Base-by-base conservation (phyloP, 1,140 invertebrate genomes). In the Drosophila bifasciata region DNA sequence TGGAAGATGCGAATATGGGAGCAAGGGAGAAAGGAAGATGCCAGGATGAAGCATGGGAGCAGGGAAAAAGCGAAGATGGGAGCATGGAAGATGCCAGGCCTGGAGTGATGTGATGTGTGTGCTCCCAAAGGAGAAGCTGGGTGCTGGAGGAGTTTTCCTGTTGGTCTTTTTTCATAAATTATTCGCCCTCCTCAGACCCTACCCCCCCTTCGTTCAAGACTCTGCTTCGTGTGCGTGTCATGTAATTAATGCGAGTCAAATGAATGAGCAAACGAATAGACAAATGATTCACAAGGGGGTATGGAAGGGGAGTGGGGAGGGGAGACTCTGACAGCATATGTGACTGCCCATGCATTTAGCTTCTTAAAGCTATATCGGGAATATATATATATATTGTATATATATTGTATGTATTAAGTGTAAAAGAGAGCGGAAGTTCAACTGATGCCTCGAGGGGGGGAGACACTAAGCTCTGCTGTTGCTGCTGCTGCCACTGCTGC, bases 181-280 rank as follows among this genome's bases (percentile, higher is more conserved):
- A 36, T 36, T 36, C 32, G 8, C 28, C 28, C 28, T n/a, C n/a
- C n/a, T n/a, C n/a, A n/a, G n/a, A n/a, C n/a, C n/a, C n/a, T n/a
- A n/a, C n/a, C n/a, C n/a, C n/a, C n/a, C n/a, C n/a, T n/a, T n/a
- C n/a, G n/a, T n/a, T n/a, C n/a, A n/a, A n/a, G n/a, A n/a, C n/a
- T n/a, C n/a, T n/a, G 48, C 67, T 45, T 17, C 50, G 23, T 68
- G 66, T 85, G 83, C 81, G 81, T 86, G 77, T 86, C 78, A 68
- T 86, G 83, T 86, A 86, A 86, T 86, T 86, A 86, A 86, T 88
- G 74, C 83, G 73, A 75, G 67, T 75, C 81, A 86, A 86, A 85
- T 80, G 76, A 84, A 85, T 76, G 81, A 76, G 60, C 76, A 79
- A 73, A 64, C 66, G 71, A 71, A 70, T 70, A 83, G 76, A 83